These are phyloP conservation scores for Ephydatia muelleri DNA, from an alignment of 37 sponge, comb jelly and placozoan genomes.

Conservation along the genomic window DNA sequence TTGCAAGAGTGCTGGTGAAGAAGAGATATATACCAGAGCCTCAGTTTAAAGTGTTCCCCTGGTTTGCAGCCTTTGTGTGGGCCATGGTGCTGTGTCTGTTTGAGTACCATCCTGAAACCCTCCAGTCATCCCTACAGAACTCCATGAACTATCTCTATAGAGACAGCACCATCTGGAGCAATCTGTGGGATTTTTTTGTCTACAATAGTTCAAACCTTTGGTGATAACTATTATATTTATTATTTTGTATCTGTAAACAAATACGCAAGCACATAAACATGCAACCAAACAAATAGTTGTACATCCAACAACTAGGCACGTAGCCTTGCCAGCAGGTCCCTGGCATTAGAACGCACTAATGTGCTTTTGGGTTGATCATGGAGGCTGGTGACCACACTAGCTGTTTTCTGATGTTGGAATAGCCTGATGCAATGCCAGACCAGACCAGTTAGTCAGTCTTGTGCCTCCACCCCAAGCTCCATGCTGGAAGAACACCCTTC, in stretches of 20 bases:
- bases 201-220: conserved; percentile 44
- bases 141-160: conserved; percentile 77
- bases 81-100: conserved; percentile 65
- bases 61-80: conserved; percentile 79
- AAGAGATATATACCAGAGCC: conserved; percentile 60
- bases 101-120: conserved; percentile 56
- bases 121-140: conserved; percentile 74
- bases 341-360: no score
- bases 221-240: conserved; percentile 10
- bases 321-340: no score
- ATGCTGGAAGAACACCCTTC: no score
- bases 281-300: no score
- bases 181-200: conserved; percentile 57
- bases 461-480: no score
- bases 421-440: no score
- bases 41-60: conserved; percentile 56
- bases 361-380: no score
- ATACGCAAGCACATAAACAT: no score
- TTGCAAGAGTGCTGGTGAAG: conserved; percentile 33
- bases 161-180: conserved; percentile 62
- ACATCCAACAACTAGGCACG: no score
- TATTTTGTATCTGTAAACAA: neutral
- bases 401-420: no score
- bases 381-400: no score
- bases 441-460: no score